These are phyloP conservation scores for Aspidoscelis tigris DNA, from an alignment of 2,113 vertebrate species.

Conservation along the genomic window DNA sequence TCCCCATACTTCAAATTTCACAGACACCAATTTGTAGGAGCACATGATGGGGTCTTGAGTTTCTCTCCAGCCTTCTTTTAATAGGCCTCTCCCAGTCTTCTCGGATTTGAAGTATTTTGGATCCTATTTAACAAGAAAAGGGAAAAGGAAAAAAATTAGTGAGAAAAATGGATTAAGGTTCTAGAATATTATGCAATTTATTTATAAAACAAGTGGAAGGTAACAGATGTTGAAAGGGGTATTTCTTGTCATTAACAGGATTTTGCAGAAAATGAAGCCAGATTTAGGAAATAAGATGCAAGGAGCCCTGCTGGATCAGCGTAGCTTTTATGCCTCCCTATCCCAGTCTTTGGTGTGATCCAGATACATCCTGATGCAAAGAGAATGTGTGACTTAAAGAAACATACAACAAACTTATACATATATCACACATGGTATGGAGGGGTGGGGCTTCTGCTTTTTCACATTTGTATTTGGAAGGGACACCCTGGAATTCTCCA, in stretches of 20 bases:
- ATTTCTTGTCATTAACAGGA: not conserved
- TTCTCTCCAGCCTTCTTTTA: slow-evolving; percentile 94
- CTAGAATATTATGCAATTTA: slow-evolving; percentile 19
- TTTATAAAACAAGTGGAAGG: slow-evolving; percentile 20
- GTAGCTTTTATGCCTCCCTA: no score
- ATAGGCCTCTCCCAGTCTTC: slow-evolving; percentile 89
- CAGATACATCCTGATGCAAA: no score
- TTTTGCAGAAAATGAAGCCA: not conserved
- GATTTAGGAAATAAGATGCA: not conserved
- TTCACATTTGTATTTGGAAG: no score
- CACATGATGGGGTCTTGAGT: slow-evolving; percentile 96
- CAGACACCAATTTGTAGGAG: slow-evolving; percentile 97
- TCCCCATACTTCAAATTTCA: slow-evolving; percentile 99
- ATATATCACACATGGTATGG: no score
- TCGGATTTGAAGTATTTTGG: slow-evolving; percentile 92
- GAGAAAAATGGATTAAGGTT: not conserved
- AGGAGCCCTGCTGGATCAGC: no score
- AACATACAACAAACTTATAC: no score
- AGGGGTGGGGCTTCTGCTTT: no score
- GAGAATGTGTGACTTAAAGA: no score
- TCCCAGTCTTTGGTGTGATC: no score
- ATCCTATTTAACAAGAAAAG: slow-evolving; percentile 77
- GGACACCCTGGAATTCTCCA: no score
- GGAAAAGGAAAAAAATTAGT: slow-evolving; percentile 14
- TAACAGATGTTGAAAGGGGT: not conserved